Conservation (phyloP, 2,888 invertebrate genomes). For the Chirona hameri region DNA sequence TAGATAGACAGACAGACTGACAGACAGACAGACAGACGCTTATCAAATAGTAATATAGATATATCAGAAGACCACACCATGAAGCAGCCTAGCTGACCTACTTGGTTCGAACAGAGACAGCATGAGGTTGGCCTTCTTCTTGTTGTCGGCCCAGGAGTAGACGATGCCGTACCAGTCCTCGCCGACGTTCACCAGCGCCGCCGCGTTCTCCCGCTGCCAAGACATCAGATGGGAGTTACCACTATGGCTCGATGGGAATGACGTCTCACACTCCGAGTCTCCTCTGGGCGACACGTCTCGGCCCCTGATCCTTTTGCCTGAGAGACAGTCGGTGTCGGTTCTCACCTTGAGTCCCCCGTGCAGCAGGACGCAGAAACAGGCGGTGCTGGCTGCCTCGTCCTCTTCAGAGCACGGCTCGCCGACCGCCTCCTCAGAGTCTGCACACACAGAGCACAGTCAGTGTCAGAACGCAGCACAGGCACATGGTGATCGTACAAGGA, state of each 20-base stretch:
- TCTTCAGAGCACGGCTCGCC: constrained; percentile 32
- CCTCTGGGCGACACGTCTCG: not conserved
- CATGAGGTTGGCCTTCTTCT: constrained; percentile 89
- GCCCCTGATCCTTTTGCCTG: too few relatives aligned
- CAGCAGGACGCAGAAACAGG: constrained; percentile 87
- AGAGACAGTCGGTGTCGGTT: too few relatives aligned
- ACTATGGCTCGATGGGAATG: too few relatives aligned
- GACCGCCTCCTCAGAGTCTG: not conserved
- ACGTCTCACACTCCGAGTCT: too few relatives aligned
- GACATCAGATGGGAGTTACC: too few relatives aligned
- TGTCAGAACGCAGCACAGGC: too few relatives aligned
- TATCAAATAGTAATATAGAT: too few relatives aligned
- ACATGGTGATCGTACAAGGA: too few relatives aligned
- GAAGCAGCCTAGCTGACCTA: constrained; percentile 39
- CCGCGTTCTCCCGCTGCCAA: constrained; percentile 75
- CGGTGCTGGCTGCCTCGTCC: constrained; percentile 63
- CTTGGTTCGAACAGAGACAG: constrained; percentile 76
- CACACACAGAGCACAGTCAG: too few relatives aligned
- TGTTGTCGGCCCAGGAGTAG: constrained; percentile 88
- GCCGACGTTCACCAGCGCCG: constrained; percentile 77
- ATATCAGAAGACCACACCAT: not conserved
- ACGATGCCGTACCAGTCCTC: constrained; percentile 92
- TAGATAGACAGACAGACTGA: too few relatives aligned
- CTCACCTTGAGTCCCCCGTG: constrained; percentile 82
- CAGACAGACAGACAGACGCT: too few relatives aligned